phyloP scores from a whole-genome alignment of 2,797 vertebrate species.

The Ambastaia sidthimunki region DNA sequence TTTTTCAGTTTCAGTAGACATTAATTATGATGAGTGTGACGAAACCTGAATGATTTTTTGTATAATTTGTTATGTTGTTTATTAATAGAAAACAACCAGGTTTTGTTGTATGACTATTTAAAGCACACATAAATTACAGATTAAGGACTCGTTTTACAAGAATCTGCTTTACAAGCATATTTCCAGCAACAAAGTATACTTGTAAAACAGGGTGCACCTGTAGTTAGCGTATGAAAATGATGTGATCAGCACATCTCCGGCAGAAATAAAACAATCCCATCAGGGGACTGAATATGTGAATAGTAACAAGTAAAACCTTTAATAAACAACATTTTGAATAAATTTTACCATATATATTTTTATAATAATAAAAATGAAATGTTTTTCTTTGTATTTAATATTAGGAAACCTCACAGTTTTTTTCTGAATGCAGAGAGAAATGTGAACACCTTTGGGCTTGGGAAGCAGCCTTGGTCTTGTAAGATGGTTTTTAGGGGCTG shows the following conservation, averaged over 20 bases:
- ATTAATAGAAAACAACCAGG: neutral
- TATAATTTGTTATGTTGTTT: neutral
- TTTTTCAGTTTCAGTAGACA: too few relatives aligned
- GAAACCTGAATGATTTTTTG: neutral
- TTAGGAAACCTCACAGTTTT: neutral
- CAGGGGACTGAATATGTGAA: neutral
- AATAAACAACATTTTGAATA: neutral
- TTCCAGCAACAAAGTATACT: conserved; percentile 21
- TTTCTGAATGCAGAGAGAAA: neutral
- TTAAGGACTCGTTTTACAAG: conserved; percentile 31
- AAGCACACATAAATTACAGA: neutral
- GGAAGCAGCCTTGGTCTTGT: conserved; percentile 14
- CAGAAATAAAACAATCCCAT: neutral
- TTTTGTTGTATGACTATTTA: conserved; percentile 8
- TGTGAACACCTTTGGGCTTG: neutral
- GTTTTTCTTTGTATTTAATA: too few relatives aligned
- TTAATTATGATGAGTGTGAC: too few relatives aligned
- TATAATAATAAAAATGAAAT: too few relatives aligned
- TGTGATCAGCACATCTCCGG: conserved; percentile 20
- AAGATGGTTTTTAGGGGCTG: conserved; percentile 36
- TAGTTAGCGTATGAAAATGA: conserved; percentile 10
- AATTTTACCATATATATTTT: neutral
- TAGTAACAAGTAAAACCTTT: neutral
- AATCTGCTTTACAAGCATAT: conserved; percentile 8
- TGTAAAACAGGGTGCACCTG: conserved; percentile 37